Evolutionary conservation across 2,113 vertebrate species (phyloP).

Genomic region (Crocuta crocuta): DNA sequence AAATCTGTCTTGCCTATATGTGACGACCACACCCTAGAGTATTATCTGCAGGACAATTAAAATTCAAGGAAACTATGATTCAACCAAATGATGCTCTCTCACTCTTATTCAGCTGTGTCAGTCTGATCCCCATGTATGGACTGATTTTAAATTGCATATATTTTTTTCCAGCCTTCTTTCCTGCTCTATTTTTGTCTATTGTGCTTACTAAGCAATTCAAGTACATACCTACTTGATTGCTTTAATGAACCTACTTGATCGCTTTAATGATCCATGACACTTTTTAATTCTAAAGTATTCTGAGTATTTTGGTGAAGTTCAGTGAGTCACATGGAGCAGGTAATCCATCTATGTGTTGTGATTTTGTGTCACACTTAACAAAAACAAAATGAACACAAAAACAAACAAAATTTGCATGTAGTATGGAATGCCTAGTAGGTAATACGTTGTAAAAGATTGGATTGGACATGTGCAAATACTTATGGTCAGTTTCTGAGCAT

Average conservation of each 20-base stretch:
- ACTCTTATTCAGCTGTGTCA: neutral
- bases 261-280: neutral
- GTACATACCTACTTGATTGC: neutral
- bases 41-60: neutral
- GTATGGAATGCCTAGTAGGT: neutral
- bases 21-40: neutral
- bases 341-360: neutral
- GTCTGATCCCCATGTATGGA: neutral
- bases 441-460: neutral
- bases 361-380: neutral
- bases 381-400: neutral
- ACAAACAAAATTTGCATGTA: neutral
- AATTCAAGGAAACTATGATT: accelerated
- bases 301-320: neutral
- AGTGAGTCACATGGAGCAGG: neutral
- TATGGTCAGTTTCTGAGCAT: neutral
- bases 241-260: neutral
- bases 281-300: neutral
- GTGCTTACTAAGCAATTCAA: neutral
- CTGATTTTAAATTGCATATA: neutral
- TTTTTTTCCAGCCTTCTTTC: neutral
- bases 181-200: neutral
- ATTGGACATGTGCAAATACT: neutral
- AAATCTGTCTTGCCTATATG: neutral
- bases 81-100: accelerated